Evolutionary conservation across 2,888 invertebrate genomes (phyloP).

Genomic region (Elaeidobius kamerunicus): DNA sequence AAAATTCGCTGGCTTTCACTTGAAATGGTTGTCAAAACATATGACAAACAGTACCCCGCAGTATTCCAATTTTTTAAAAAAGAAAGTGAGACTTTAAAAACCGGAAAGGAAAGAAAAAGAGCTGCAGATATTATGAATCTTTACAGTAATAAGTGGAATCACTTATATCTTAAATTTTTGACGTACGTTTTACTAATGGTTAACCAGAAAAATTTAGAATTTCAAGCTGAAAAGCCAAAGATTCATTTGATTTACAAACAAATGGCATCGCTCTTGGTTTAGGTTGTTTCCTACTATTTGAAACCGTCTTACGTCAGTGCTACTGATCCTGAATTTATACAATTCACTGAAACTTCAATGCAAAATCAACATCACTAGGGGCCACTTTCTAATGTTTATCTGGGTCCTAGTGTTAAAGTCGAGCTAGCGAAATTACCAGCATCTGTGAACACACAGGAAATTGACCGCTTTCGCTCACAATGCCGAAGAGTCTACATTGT

Average conservation of each 20-base stretch:
- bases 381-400: conserved; percentile 17
- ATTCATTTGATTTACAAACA: conserved; percentile 5
- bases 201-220: conserved; percentile 9
- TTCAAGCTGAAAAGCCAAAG: conserved; percentile 17
- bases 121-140: conserved; percentile 6
- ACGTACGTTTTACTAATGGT: conserved; percentile 20
- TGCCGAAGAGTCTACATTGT: conserved; percentile 20
- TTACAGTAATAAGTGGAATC: not conserved
- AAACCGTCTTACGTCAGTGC: no score
- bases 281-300: no score
- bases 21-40: not conserved
- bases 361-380: conserved; percentile 15
- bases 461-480: conserved; percentile 1
- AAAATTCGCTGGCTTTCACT: conserved; percentile 8
- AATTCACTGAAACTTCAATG: conserved; percentile 4
- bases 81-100: no score
- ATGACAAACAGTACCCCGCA: not conserved
- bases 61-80: no score
- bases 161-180: conserved; percentile 19
- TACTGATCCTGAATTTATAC: no score
- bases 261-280: no score
- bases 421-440: not conserved
- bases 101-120: no score
- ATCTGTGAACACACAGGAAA: not conserved
- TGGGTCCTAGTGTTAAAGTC: not conserved